Evolutionary conservation across 1,140 invertebrate genomes (phyloP).

Genomic region (Epicauta chinensis): DNA sequence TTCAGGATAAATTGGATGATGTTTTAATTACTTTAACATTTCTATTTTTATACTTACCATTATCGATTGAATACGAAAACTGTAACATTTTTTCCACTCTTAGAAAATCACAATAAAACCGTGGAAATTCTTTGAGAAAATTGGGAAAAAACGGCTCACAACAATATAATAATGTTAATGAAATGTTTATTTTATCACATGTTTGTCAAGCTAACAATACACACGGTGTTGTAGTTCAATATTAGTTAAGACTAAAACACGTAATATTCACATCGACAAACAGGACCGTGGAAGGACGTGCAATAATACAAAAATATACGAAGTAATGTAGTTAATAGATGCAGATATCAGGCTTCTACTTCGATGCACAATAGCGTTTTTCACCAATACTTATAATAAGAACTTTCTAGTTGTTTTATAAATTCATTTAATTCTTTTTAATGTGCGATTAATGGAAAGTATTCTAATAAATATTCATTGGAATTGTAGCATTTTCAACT

Average conservation of each 20-base stretch:
- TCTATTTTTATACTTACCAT: too few relatives aligned
- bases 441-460: neutral
- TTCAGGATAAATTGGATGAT: too few relatives aligned
- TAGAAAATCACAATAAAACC: too few relatives aligned
- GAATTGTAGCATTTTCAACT: neutral
- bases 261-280: slow-evolving; percentile 1
- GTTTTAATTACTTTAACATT: too few relatives aligned
- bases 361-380: neutral
- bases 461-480: slow-evolving; percentile 9
- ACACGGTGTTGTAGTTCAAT: slow-evolving; percentile 2
- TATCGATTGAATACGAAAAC: too few relatives aligned
- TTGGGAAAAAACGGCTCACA: slow-evolving; percentile 2
- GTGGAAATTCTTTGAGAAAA: slow-evolving; percentile 1
- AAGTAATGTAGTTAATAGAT: neutral
- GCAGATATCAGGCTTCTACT: slow-evolving; percentile 9
- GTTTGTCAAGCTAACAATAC: slow-evolving; percentile 8
- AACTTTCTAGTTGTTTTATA: slow-evolving; percentile 4
- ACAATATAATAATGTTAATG: slow-evolving; percentile 3
- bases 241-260: slow-evolving; percentile 3
- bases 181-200: slow-evolving; percentile 16
- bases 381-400: slow-evolving; percentile 9
- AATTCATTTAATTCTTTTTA: slow-evolving; percentile 2
- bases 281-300: slow-evolving; percentile 6
- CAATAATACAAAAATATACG: neutral
- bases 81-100: too few relatives aligned